phyloP scores from a whole-genome alignment of 2,113 vertebrate genomes.

The Tachysurus fulvidraco region DNA sequence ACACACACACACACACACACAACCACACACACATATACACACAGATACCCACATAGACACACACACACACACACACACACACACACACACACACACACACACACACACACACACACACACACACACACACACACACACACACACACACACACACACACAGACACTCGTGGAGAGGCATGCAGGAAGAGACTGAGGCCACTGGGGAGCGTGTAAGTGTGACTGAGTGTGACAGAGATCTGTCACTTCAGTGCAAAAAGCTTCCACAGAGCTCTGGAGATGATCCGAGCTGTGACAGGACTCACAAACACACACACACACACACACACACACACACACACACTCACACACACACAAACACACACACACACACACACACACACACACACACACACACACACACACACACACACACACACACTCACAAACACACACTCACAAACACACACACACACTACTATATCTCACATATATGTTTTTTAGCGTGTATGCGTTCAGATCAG shows the following conservation, averaged over 20 bases:
- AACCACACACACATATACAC: not conserved
- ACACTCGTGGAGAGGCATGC: not conserved
- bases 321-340: not conserved
- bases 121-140: not conserved
- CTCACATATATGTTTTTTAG: not conserved
- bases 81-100: slow-evolving; percentile 4
- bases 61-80: not conserved
- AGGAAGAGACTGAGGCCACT: slow-evolving; percentile 10
- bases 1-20: not conserved
- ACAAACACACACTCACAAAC: too few relatives aligned
- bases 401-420: not conserved
- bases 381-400: not conserved
- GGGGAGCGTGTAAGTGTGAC: slow-evolving; percentile 44
- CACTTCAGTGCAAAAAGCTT: slow-evolving; percentile 54
- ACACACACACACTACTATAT: not conserved
- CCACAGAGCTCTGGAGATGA: slow-evolving; percentile 39
- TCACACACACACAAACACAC: not conserved
- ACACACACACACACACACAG: slow-evolving; percentile 8
- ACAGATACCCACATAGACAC: too few relatives aligned
- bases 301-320: slow-evolving; percentile 3
- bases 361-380: not conserved
- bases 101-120: not conserved
- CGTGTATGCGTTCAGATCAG: not conserved
- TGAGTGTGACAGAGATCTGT: slow-evolving; percentile 56
- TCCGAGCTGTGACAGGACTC: slow-evolving; percentile 24